Conservation (phyloP, 53 echinoderm and acorn worm species). For the Mesocentrotus franciscanus region DNA sequence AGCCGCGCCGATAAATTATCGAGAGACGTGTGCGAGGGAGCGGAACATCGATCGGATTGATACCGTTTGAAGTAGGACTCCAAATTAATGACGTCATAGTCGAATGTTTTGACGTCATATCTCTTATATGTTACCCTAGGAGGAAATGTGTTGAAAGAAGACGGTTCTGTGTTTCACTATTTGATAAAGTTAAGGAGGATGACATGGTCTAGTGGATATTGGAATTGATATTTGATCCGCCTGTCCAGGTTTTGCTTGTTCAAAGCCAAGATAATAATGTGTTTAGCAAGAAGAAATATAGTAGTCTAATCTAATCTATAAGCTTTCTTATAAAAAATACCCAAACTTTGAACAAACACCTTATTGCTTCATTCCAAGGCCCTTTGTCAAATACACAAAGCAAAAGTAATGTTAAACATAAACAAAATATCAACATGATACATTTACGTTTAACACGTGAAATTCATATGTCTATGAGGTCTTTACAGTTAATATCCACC, state of each 20-base stretch:
- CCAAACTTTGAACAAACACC: too few species aligned
- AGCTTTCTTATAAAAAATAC: too few species aligned
- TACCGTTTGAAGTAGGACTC: not conserved
- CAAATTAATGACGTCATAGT: not conserved
- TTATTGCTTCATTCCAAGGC: too few species aligned
- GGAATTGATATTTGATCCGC: not conserved
- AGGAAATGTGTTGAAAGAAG: not conserved
- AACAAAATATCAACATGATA: too few species aligned
- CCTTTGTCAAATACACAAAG: too few species aligned
- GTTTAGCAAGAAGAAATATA: not conserved
- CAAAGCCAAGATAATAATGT: not conserved
- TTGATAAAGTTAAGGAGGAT: too few species aligned
- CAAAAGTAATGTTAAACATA: too few species aligned
- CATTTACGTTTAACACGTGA: too few species aligned
- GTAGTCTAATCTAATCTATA: too few species aligned
- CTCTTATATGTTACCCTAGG: not conserved
- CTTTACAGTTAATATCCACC: too few species aligned
- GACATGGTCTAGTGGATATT: not conserved
- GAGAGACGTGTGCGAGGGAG: not conserved
- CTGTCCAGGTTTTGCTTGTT: not conserved
- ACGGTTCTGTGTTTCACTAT: not conserved
- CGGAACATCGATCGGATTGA: slow-evolving; percentile 3
- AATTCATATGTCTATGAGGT: too few species aligned
- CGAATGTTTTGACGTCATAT: not conserved
- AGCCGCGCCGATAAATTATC: not conserved